These are phyloP conservation scores for Bicyclus anynana DNA, from an alignment of 1,140 invertebrate species.

Conservation along the genomic window DNA sequence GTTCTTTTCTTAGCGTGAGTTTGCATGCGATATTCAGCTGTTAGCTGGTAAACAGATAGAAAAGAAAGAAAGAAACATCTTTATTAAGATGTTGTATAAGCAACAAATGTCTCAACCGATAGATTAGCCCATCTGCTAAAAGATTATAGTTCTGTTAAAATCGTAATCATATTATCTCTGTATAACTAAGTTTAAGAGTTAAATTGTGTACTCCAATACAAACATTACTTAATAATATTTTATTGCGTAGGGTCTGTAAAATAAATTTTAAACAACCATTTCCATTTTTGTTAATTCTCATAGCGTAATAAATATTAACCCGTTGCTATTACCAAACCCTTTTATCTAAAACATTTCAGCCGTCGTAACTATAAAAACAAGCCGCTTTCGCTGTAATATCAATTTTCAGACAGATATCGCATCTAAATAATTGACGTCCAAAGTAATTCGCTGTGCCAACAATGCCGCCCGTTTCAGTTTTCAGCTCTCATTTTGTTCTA, in stretches of 20 bases:
- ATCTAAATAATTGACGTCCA: conserved; percentile 71
- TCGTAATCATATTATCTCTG: too few species aligned
- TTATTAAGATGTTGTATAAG: too few species aligned
- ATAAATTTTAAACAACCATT: neutral
- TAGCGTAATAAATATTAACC: conserved; percentile 9
- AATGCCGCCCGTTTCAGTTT: conserved; percentile 73
- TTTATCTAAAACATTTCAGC: conserved; percentile 29
- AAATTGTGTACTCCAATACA: too few species aligned
- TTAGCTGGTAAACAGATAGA: too few species aligned
- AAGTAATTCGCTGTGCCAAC: conserved; percentile 72
- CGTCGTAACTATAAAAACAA: conserved; percentile 37
- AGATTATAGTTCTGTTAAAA: too few species aligned
- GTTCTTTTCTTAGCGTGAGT: neutral
- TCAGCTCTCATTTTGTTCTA: conserved; percentile 72
- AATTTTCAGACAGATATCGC: conserved; percentile 63
- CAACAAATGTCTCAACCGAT: too few species aligned
- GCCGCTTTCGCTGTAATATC: conserved; percentile 52
- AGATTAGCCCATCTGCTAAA: too few species aligned
- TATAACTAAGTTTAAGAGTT: too few species aligned
- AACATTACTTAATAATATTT: neutral
- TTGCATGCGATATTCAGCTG: neutral
- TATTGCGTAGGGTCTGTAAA: neutral
- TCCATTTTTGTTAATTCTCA: neutral
- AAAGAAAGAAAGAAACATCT: too few species aligned
- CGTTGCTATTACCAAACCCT: conserved; percentile 20